Evolutionary conservation across 35 echinoderm and acorn worm species (phyloP), one percentile per base, ranked within the genome.

Genomic region (Ophioderma brevispina): DNA sequence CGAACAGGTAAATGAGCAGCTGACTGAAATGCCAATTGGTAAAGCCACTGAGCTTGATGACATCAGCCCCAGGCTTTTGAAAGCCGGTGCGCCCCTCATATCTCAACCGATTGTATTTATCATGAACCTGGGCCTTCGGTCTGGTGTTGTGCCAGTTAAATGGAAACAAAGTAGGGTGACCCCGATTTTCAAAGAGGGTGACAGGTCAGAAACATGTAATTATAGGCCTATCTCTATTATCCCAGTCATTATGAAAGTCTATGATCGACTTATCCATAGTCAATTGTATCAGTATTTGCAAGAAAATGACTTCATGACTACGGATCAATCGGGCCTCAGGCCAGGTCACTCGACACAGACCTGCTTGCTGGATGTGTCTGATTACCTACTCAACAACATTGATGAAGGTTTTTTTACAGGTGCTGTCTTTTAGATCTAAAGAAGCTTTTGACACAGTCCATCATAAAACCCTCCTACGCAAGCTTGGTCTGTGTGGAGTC

Each of bases 291-390:
- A 70, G 18, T 85, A 38, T 31, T 25, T 78, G 1, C 32, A 76
- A 15, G 25, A 39, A 30, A 6, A 87, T 0, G 0, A 87, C 4
- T 39, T 87, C 35, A 33, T 87, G 33, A 36, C 85, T 31, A 21
- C 55, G 1, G 30, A 87, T 23, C 85, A 87, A 63, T 87, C 85
- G 25, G 85, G 85, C 70, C 78, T 78, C 49, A 36, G 85, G 40
- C 85, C 64, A 21, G 33, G 30, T 36, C 85, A 87, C 40, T 87
- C 85, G 25, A 87, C 70, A 1, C 70, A 87, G 31, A 87, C 85
- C 32, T 78, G 64, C 30, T 75, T 87, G 1, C 34, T 87, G 23
- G 75, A 77, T 15, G 85, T 87, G 39, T 87, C 34, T 33, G 76
- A 78, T 78, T 78, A 76, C 31, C 39, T 87, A 1, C 37, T 78